Percentiles rank a stretch among this genome's conserved stretches.
These are phyloP conservation scores for Venusia cambrica DNA, from an alignment of 2,888 invertebrate genomes.

Conservation along the genomic window DNA sequence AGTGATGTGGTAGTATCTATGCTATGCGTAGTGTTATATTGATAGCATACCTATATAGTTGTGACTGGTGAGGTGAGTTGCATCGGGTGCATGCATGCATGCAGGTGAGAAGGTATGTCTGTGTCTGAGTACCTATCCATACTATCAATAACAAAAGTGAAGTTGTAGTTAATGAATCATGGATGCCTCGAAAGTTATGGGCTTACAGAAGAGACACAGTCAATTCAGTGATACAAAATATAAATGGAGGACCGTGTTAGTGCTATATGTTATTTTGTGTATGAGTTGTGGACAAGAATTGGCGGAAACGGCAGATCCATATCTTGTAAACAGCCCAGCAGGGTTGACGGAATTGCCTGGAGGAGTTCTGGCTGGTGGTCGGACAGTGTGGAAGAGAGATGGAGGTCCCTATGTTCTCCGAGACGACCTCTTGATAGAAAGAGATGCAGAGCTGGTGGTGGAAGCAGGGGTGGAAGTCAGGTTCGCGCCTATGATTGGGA, in stretches of 20 bases:
- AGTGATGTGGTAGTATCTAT: too few species aligned
- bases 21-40: too few species aligned
- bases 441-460: slow-evolving; percentile 89
- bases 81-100: too few species aligned
- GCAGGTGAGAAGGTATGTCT: slow-evolving; percentile 54
- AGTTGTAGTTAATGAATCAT: slow-evolving; percentile 63
- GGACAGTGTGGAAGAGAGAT: slow-evolving; percentile 75
- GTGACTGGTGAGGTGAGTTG: too few species aligned
- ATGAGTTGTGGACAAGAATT: slow-evolving; percentile 62
- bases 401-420: slow-evolving; percentile 89
- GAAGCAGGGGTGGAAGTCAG: slow-evolving; percentile 94
- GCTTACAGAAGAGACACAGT: slow-evolving; percentile 73
- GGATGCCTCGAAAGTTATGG: slow-evolving; percentile 70
- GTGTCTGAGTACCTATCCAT: too few species aligned
- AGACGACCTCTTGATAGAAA: slow-evolving; percentile 90
- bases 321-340: slow-evolving; percentile 63
- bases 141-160: slow-evolving; percentile 59
- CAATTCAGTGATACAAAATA: slow-evolving; percentile 78
- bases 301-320: slow-evolving; percentile 60
- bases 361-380: slow-evolving; percentile 82
- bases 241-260: slow-evolving; percentile 74
- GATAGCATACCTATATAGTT: slow-evolving; percentile 45
- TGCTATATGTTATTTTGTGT: slow-evolving; percentile 48
- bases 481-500: slow-evolving; percentile 95
- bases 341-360: slow-evolving; percentile 82